Percentiles rank a stretch among this genome's conserved stretches.
These are phyloP conservation scores for Hirtodrosophila duncani DNA, from an alignment of 2,888 invertebrate species.

Conservation along the genomic window DNA sequence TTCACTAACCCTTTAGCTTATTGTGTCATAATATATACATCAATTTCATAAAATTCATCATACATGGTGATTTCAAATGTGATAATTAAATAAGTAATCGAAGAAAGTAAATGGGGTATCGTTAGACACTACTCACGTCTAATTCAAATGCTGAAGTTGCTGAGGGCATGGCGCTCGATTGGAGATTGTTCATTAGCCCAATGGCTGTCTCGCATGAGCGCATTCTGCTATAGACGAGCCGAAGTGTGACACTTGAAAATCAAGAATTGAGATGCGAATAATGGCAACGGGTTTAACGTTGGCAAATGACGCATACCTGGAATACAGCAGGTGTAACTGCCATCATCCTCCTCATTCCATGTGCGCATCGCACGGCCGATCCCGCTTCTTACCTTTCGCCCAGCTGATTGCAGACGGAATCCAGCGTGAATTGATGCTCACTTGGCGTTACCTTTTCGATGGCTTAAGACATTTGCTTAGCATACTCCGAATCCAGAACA, in stretches of 20 bases:
- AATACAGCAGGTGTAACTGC: not conserved
- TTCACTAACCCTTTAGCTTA: too few relatives aligned
- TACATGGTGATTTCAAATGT: too few relatives aligned
- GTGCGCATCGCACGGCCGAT: not conserved
- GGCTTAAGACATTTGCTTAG: too few relatives aligned
- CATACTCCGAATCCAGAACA: too few relatives aligned
- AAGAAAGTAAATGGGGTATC: slow-evolving; percentile 3
- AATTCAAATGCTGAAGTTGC: slow-evolving; percentile 79
- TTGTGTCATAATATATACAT: too few relatives aligned
- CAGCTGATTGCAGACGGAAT: slow-evolving; percentile 91
- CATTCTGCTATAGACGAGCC: slow-evolving; percentile 80
- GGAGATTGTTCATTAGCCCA: slow-evolving; percentile 92
- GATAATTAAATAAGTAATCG: slow-evolving; percentile 13
- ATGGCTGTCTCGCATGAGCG: slow-evolving; percentile 94
- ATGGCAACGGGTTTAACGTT: slow-evolving; percentile 10
- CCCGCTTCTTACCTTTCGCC: slow-evolving; percentile 86
- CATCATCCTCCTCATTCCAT: not conserved
- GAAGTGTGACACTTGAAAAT: not conserved
- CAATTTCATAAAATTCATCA: too few relatives aligned
- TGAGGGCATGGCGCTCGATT: slow-evolving; percentile 87
- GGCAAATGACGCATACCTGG: not conserved
- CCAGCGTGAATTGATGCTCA: slow-evolving; percentile 93
- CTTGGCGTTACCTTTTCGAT: too few relatives aligned
- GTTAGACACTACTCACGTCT: slow-evolving; percentile 74
- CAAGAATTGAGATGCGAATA: not conserved